A percentile compares a stretch with the other conserved stretches of the same genome.
These are phyloP conservation scores for Salvator merianae DNA, from an alignment of 2,113 vertebrate species.

Conservation along the genomic window DNA sequence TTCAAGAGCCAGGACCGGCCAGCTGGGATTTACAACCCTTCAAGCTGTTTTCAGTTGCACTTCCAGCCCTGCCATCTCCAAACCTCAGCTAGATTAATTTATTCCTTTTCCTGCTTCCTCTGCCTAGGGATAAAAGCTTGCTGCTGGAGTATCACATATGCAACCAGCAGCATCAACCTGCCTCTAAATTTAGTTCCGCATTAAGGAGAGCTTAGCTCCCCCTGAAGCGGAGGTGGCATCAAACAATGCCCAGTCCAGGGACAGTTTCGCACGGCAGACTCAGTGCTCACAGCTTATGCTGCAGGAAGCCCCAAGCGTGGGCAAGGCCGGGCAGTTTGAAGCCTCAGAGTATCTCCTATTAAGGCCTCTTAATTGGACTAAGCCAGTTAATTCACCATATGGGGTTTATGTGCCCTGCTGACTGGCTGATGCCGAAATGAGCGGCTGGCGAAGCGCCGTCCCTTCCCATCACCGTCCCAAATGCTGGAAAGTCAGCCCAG, in stretches of 20 bases:
- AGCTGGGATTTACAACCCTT: no score
- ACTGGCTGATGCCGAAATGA: constrained; percentile 1
- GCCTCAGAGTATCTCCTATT: constrained; percentile 35
- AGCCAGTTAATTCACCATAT: constrained; percentile 54
- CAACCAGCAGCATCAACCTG: constrained; percentile 61
- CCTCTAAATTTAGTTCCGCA: constrained; percentile 61
- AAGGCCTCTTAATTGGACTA: constrained; percentile 68
- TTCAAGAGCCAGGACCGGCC: no score
- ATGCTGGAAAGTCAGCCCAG: background rate
- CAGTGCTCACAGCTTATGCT: constrained; percentile 54
- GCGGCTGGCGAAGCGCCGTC: constrained; percentile 17
- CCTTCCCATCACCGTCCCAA: background rate
- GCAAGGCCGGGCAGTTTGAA: constrained; percentile 56
- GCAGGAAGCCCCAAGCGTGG: constrained; percentile 51
- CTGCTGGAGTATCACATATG: no score
- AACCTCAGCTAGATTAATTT: background rate
- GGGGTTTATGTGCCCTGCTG: constrained; percentile 19
- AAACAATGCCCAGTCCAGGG: constrained; percentile 45
- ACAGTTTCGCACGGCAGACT: constrained; percentile 65
- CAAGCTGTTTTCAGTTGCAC: no score
- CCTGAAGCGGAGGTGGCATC: constrained; percentile 24
- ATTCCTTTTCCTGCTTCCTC: background rate
- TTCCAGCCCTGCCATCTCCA: background rate
- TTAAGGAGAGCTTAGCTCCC: constrained; percentile 62
- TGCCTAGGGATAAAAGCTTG: constrained; percentile 58